Conservation (phyloP, 2,113 vertebrate genomes). For the Sceloporus undulatus region DNA sequence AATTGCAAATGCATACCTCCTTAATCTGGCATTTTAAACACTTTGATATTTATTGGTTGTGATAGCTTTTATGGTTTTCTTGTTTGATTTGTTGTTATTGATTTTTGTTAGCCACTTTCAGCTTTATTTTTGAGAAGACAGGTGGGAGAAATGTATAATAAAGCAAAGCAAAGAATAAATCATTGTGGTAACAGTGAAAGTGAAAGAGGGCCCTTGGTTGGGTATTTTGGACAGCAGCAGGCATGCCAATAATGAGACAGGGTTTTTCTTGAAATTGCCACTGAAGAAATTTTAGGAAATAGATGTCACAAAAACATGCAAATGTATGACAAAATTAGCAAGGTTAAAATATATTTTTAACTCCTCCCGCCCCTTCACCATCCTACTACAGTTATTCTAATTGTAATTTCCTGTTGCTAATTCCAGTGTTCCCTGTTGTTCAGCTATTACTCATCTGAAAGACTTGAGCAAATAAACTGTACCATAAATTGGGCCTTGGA, state of each 20-base stretch:
- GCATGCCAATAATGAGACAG: not conserved
- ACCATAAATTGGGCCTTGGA: conserved; percentile 41
- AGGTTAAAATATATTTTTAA: not conserved
- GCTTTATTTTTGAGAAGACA: too few species aligned
- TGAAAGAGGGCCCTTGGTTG: not conserved
- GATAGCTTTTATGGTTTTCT: too few species aligned
- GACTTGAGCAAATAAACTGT: conserved; percentile 23
- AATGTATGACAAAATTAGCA: conserved; percentile 16
- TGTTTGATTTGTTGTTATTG: too few species aligned
- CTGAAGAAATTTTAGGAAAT: conserved; percentile 12
- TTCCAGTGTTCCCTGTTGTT: conserved; percentile 34
- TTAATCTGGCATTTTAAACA: too few species aligned
- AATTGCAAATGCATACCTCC: too few species aligned
- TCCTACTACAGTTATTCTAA: not conserved
- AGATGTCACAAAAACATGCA: not conserved
- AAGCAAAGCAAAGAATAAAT: too few species aligned
- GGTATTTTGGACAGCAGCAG: not conserved
- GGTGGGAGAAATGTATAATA: too few species aligned
- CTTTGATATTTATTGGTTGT: too few species aligned
- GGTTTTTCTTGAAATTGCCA: not conserved
- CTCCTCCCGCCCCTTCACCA: not conserved
- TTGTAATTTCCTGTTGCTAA: not conserved
- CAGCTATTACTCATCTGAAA: conserved; percentile 35
- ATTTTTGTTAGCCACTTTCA: too few species aligned
- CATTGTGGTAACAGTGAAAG: not conserved